These are phyloP conservation scores for Mythimna loreyi DNA, from an alignment of 2,888 invertebrate species.

Conservation along the genomic window DNA sequence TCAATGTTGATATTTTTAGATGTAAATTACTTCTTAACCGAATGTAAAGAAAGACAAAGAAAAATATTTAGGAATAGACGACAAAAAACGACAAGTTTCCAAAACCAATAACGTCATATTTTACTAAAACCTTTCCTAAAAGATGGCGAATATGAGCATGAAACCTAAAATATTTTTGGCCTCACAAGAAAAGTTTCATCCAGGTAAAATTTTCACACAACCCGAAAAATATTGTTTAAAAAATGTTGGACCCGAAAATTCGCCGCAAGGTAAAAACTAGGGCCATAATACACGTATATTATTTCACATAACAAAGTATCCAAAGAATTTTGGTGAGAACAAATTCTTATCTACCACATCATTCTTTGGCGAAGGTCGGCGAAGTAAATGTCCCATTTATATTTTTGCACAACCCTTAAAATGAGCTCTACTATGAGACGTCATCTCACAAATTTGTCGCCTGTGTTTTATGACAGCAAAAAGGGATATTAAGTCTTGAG, in stretches of 20 bases:
- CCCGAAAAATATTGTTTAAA: conserved; percentile 29
- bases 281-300: conserved; percentile 48
- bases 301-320: conserved; percentile 57
- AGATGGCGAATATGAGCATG: not conserved
- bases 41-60: not conserved
- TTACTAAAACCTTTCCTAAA: conserved; percentile 11
- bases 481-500: conserved; percentile 44
- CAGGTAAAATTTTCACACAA: conserved; percentile 23
- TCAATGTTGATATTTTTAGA: conserved; percentile 11
- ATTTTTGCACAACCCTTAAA: conserved; percentile 68
- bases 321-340: conserved; percentile 57
- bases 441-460: conserved; percentile 55
- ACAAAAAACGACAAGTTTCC: conserved; percentile 8
- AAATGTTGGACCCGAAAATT: conserved; percentile 31
- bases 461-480: conserved; percentile 52
- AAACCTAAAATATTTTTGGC: conserved; percentile 26
- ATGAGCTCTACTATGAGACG: conserved; percentile 51
- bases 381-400: conserved; percentile 71
- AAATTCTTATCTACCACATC: conserved; percentile 71
- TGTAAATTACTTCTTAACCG: not conserved
- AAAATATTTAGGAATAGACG: conserved; percentile 6
- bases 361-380: conserved; percentile 65
- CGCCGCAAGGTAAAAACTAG: conserved; percentile 43
- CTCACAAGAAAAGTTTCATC: not conserved
- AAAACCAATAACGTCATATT: conserved; percentile 26